Evolutionary conservation across 2,797 vertebrate genomes (phyloP), one percentile per base, ranked within the genome.

Genomic region (Carcharodon carcharias): DNA sequence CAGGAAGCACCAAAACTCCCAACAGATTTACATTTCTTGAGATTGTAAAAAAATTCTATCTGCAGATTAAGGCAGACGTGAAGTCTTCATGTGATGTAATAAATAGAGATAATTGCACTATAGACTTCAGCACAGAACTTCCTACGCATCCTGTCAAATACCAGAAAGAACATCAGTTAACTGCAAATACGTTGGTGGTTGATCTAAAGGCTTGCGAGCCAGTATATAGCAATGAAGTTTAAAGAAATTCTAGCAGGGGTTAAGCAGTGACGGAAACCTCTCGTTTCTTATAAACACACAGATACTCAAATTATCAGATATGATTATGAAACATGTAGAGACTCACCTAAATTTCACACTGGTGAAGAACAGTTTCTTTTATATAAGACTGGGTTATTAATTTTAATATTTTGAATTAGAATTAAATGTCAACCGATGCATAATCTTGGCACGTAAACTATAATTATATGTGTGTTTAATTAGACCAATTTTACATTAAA

Each of bases 401-500:
- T 93, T 93, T 65, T 93, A 93, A 93, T 93, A 65, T 93, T 93
- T 65, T 93, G 91, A 93, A 67, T 93, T 93, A 93, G 63, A 67
- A 45, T 67, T 93, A 93, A 93, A 45, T 93, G 91, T 93, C 91
- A 93, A 21, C 63, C 61, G 11, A 67, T 67, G 91, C 91, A 93
- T 93, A 93, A 93, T 93, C 63, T 93, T 93, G 40, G 91, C 91
- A 93, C 63, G 26, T 93, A 93, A 93, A 93, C 91, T 93, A n/a
- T 67, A 93, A 93, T 93, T 67, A 93, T 93, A 93, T 93, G n/a
- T 45, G 91, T 65, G 65, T 93, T 93, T 93, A 93, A 93, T 93
- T 93, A 93, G 91, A 93, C 91, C 61, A 93, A 93, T 93, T 93
- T 93, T 93, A 45, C 91, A 93, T 93, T 93, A 93, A 93, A 93